Conservation (phyloP, 1,140 invertebrate genomes). For the Hycleus phaleratus region DNA sequence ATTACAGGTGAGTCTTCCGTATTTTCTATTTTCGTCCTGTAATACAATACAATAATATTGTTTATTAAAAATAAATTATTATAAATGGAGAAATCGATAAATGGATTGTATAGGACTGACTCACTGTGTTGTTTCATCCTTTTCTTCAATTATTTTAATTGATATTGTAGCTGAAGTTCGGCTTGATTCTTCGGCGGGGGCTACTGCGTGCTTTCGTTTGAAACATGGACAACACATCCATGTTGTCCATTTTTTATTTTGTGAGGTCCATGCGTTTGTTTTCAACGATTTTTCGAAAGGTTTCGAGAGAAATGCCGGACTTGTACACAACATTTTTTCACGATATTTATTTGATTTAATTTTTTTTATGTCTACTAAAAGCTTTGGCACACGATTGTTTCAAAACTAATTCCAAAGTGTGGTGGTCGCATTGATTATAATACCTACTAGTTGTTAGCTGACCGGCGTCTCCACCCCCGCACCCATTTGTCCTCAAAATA, state of each 20-base stretch:
- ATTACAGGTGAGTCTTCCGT: neutral
- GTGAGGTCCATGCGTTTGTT: conserved; percentile 15
- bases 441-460: conserved; percentile 4
- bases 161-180: neutral
- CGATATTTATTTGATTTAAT: too few species aligned
- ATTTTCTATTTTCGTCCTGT: conserved; percentile 10
- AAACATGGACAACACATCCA: conserved; percentile 6
- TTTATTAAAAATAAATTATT: neutral
- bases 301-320: neutral
- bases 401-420: conserved; percentile 19
- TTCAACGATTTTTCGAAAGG: conserved; percentile 2
- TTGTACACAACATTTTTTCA: conserved; percentile 5
- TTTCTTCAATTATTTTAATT: neutral
- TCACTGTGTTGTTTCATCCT: conserved; percentile 7
- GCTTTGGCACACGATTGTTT: conserved; percentile 11
- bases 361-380: neutral
- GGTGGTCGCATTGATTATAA: conserved; percentile 29
- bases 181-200: neutral
- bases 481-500: conserved; percentile 18
- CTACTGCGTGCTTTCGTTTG: neutral
- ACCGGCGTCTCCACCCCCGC: conserved; percentile 23
- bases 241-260: conserved; percentile 9
- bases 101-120: neutral
- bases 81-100: too few species aligned
- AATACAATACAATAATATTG: neutral